These are phyloP conservation scores for Zonotrichia albicollis DNA, from an alignment of 2,797 vertebrate species.

Conservation along the genomic window DNA sequence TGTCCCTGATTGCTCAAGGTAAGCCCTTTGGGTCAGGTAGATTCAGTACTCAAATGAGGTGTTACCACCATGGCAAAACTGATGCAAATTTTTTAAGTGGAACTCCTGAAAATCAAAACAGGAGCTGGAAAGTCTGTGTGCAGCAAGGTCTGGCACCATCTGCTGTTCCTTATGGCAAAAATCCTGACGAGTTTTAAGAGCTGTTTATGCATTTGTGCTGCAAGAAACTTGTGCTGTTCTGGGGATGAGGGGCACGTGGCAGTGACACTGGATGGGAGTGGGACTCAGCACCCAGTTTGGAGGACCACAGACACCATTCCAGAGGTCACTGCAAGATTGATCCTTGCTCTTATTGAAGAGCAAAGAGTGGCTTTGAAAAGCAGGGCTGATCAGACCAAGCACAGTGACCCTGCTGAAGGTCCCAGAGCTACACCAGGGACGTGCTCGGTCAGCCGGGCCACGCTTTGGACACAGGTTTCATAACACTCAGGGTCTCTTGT, in stretches of 20 bases:
- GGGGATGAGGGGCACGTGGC: not conserved
- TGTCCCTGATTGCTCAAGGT: not conserved
- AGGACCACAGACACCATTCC: fast-evolving
- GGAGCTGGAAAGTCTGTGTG: not conserved
- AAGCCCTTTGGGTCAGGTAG: not conserved
- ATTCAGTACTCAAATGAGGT: not conserved
- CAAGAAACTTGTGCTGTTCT: not conserved
- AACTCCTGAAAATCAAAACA: not conserved
- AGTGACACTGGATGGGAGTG: not conserved
- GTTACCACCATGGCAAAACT: not conserved
- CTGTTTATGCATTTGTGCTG: not conserved
- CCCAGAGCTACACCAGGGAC: not conserved
- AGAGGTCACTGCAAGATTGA: not conserved
- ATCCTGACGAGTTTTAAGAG: not conserved
- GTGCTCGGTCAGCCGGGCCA: not conserved
- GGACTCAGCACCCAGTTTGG: not conserved
- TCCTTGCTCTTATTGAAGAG: not conserved
- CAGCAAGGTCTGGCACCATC: constrained; percentile 63
- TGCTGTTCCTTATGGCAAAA: constrained; percentile 59
- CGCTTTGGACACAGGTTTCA: not conserved
- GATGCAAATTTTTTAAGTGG: not conserved
- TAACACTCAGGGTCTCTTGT: not conserved
- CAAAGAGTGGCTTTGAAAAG: not conserved
- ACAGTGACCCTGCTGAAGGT: not conserved
- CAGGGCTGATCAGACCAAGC: not conserved